These are phyloP conservation scores for Malthinus flaveolus DNA, from an alignment of 2,888 invertebrate genomes.

Conservation along the genomic window DNA sequence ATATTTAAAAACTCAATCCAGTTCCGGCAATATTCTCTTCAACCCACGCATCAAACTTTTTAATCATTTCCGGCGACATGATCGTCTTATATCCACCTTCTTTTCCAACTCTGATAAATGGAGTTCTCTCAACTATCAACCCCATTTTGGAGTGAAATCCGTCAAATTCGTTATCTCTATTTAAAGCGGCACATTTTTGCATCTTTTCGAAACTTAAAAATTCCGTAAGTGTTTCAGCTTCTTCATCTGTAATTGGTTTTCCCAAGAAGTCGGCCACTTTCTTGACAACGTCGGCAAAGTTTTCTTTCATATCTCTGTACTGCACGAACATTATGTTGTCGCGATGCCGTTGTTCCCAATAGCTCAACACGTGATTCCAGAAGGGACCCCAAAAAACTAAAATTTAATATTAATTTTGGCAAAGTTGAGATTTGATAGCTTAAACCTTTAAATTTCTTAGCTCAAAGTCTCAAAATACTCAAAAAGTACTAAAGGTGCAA, in stretches of 20 bases:
- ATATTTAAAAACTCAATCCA: constrained; percentile 43
- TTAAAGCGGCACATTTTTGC: constrained; percentile 51
- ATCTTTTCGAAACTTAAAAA: constrained; percentile 59
- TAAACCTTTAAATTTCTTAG: too few species aligned
- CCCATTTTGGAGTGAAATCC: constrained; percentile 44
- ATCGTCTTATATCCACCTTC: constrained; percentile 54
- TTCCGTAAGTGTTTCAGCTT: constrained; percentile 48
- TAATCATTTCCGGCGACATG: constrained; percentile 72
- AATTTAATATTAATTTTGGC: constrained; percentile 7
- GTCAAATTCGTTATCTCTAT: constrained; percentile 33
- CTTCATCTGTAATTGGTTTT: constrained; percentile 45
- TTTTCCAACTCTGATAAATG: constrained; percentile 57
- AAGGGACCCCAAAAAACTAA: constrained; percentile 39
- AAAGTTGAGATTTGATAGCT: neutral
- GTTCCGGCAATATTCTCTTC: constrained; percentile 63
- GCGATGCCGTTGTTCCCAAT: constrained; percentile 71
- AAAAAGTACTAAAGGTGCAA: too few species aligned
- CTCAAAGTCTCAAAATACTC: too few species aligned
- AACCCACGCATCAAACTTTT: constrained; percentile 74
- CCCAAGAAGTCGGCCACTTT: constrained; percentile 53
- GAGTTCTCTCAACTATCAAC: constrained; percentile 44
- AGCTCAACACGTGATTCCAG: constrained; percentile 55
- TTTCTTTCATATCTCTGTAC: constrained; percentile 80
- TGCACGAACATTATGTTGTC: constrained; percentile 76
- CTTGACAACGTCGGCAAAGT: constrained; percentile 55